These are phyloP conservation scores for Ficedula albicollis DNA, from an alignment of 2,797 vertebrate species.

Conservation along the genomic window DNA sequence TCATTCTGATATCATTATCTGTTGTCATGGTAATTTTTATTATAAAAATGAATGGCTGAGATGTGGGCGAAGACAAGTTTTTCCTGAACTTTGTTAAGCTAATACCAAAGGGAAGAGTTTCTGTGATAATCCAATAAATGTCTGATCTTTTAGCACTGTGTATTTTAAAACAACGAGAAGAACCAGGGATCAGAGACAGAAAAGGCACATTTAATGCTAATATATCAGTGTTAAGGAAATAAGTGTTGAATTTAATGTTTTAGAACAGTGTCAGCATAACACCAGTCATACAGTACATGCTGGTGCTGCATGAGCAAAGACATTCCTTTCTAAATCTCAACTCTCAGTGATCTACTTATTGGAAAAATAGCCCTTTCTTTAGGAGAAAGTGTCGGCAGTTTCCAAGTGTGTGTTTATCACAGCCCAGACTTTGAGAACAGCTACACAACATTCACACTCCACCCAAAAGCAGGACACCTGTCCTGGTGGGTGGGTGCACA, in stretches of 20 bases:
- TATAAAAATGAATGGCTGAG: conserved; percentile 8
- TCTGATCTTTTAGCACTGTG: not conserved
- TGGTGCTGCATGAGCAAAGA: not conserved
- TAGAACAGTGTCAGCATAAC: not conserved
- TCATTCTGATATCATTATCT: conserved; percentile 16
- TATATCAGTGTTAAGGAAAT: not conserved
- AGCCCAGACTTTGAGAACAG: not conserved
- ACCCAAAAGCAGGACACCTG: not conserved
- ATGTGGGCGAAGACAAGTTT: conserved; percentile 16
- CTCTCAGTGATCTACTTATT: not conserved
- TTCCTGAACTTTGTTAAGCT: not conserved
- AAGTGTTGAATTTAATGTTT: not conserved
- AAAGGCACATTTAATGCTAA: not conserved
- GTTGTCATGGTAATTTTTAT: conserved; percentile 54
- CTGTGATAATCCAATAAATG: not conserved
- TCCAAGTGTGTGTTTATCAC: not conserved
- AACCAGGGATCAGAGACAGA: not conserved
- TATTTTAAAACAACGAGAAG: conserved; percentile 5
- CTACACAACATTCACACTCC: not conserved
- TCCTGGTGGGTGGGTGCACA: fast-evolving
- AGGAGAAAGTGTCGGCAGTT: not conserved
- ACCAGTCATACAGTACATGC: not conserved
- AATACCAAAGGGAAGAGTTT: not conserved
- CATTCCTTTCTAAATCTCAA: not conserved
- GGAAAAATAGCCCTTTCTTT: not conserved